Evolutionary conservation across 2,113 vertebrate genomes (phyloP), one percentile per base, ranked within the genome.

Genomic region (Sclerurus mexicanus): DNA sequence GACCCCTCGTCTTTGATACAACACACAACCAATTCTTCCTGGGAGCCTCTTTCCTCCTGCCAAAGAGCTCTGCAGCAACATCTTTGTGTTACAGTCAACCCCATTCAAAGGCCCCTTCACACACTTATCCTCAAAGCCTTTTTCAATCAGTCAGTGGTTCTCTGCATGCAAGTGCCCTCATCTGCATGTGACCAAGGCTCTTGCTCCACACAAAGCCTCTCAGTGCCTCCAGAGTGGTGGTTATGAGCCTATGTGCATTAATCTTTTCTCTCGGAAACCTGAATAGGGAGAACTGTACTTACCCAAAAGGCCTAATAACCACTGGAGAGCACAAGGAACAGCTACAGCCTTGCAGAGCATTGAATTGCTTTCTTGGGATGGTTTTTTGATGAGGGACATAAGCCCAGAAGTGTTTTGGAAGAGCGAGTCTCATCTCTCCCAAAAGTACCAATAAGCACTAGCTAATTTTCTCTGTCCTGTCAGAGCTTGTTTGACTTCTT

Each of bases 61-160:
- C 83, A 52, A 86, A 91, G 90, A 88, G 75, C 88, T 77, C 92
- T 91, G 78, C 68, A 71, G 63, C 24, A 74, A 47, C 39, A 88
- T 85, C 72, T 81, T 12, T 66, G 52, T 77, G 66, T 27, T 68
- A 12, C 50, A 89, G 87, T 59, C 85, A 92, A 64, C 37, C 20
- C 73, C 83, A 72, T 86, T 84, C 59, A 88, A 46, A 92, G 71
- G 49, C 79, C 35, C 69, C 64, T 95, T 79, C 87, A 50, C 2
- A 55, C 47, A 39, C 31, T 74, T 44, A 42, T 10, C 66, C 59
- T 46, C 35, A 83, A 82, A 84, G 44, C 55, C 68, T 71, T 33
- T 72, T 86, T 77, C 91, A 49, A 25, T 63, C 85, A 46, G 77
- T 46, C 83, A 58, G 82, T 6, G 2, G 66, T 49, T 66, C 82